Conservation (phyloP, 2,113 vertebrate genomes). For the Lates calcarifer region DNA sequence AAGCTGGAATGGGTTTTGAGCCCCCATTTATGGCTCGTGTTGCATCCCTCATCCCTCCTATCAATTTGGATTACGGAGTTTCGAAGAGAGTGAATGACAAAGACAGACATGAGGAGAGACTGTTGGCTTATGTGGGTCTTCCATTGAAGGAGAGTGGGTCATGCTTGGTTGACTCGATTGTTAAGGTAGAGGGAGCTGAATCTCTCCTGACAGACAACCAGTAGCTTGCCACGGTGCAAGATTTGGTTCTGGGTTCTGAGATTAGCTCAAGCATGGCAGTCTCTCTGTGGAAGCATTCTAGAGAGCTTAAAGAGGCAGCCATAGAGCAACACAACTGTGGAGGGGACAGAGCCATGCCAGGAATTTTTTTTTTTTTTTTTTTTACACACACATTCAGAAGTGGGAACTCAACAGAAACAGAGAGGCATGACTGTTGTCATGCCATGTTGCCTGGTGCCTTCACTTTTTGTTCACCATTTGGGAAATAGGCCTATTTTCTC, state of each 20-base stretch:
- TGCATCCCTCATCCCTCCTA: slow-evolving; percentile 58
- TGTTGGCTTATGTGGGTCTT: slow-evolving; percentile 54
- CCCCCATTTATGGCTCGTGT: slow-evolving; percentile 51
- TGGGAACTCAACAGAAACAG: slow-evolving; percentile 28
- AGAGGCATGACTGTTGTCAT: slow-evolving; percentile 20
- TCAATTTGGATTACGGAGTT: slow-evolving; percentile 69
- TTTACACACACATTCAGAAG: slow-evolving; percentile 1
- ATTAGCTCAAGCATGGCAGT: slow-evolving; percentile 79
- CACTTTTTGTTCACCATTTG: background rate
- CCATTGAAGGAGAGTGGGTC: slow-evolving; percentile 60
- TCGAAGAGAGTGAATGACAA: slow-evolving; percentile 50
- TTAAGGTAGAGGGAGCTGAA: slow-evolving; percentile 74
- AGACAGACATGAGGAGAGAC: slow-evolving; percentile 44
- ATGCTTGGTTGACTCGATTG: slow-evolving; percentile 69
- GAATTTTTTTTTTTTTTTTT: slow-evolving; percentile 19
- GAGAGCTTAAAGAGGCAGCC: slow-evolving; percentile 67
- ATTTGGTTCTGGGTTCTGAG: slow-evolving; percentile 78
- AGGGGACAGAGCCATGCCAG: slow-evolving; percentile 47
- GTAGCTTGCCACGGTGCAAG: slow-evolving; percentile 65
- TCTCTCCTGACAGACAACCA: slow-evolving; percentile 75
- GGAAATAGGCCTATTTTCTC: background rate
- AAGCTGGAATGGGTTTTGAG: slow-evolving; percentile 52
- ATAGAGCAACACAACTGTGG: slow-evolving; percentile 45
- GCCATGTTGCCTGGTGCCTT: background rate
- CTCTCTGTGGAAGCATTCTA: slow-evolving; percentile 69